Evolutionary conservation across 37 sponge, comb jelly and placozoan genomes (phyloP), one percentile per base, ranked within the genome.

Genomic region (Beroe ovata): DNA sequence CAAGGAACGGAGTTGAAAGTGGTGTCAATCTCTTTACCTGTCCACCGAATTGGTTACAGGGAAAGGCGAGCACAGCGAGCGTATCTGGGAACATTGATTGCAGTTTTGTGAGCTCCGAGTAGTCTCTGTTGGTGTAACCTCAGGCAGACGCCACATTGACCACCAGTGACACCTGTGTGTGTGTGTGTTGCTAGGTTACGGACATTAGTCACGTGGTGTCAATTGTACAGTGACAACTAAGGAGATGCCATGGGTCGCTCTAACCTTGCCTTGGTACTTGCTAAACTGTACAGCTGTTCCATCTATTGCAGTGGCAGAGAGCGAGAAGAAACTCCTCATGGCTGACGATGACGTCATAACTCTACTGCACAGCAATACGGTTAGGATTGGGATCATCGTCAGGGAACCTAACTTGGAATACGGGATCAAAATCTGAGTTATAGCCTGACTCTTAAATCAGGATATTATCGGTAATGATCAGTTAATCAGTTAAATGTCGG

Each of bases 11-110:
- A n/a, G n/a, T n/a, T n/a, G n/a, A n/a, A n/a, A n/a, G n/a, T n/a
- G n/a, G n/a, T n/a, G n/a, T n/a, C n/a, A n/a, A n/a, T n/a, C n/a
- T n/a, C n/a, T n/a, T n/a, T n/a, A 77, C 84, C 84, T 77, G 84
- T 36, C 84, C 84, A 42, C 84, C 84, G 33, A 42, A 77, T 42
- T 77, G 84, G 84, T 77, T 77, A 29, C 84, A 77, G 1, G 84
- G 84, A 54, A 77, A 77, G 41, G 84, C 84, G 1, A 77, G 84
- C 26, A 77, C 38, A 40, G 84, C 54, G 22, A 77, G 84, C 0
- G 26, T 77, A 16, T 77, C 84, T 6, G 84, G 42, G 54, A 77
- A 77, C 54, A 42, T 23, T 3, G 21, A 32, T 77, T 77, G 84
- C 84, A 77, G 84, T 77, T 77, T 39, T 23, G 35, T 77, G 4